Conservation (phyloP, 2,113 vertebrate species). For the Paradoxurus hermaphroditus region DNA sequence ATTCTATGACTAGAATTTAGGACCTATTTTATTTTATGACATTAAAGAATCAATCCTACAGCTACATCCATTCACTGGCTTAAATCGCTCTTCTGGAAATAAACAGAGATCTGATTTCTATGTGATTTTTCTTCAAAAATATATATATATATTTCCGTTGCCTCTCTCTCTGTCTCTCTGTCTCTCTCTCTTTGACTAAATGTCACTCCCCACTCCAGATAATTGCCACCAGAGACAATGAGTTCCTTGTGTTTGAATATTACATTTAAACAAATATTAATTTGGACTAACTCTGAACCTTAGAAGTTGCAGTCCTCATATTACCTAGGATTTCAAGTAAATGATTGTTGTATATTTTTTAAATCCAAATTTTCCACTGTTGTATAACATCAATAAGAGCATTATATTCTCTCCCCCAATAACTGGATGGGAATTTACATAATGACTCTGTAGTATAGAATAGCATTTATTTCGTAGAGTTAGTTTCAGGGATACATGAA, state of each 20-base stretch:
- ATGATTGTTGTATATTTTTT: not conserved
- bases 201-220: not conserved
- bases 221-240: not conserved
- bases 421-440: not conserved
- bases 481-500: not conserved
- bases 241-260: not conserved
- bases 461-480: not conserved
- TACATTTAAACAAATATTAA: conserved; percentile 1
- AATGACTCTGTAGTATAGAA: not conserved
- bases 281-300: not conserved
- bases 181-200: not conserved
- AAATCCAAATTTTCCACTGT: not conserved
- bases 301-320: not conserved
- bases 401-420: not conserved
- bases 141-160: not conserved
- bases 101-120: not conserved
- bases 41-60: not conserved
- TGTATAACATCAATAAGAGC: not conserved
- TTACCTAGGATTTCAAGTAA: not conserved
- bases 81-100: not conserved
- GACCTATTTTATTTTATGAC: not conserved
- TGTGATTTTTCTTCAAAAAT: not conserved
- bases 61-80: not conserved
- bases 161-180: not conserved
- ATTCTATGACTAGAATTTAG: not conserved